A percentile compares a stretch with the other conserved stretches of the same genome.
Evolutionary conservation across 2,888 invertebrate genomes (phyloP).

Genomic region (Parochlus steinenii): DNA sequence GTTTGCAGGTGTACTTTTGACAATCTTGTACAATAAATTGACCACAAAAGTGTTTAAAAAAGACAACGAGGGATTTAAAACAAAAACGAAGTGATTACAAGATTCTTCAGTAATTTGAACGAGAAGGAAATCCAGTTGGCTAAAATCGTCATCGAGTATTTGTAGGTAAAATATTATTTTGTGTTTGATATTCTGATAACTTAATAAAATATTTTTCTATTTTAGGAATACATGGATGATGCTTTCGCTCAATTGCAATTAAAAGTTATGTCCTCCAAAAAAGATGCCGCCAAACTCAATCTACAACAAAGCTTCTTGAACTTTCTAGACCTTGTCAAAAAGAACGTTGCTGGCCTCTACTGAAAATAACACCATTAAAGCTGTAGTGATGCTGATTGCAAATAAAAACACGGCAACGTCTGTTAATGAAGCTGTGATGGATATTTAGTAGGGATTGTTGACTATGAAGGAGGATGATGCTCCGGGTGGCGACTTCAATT

Average conservation of each 20-base stretch:
- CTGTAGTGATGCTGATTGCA: constrained; percentile 53
- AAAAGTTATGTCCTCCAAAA: too few relatives aligned
- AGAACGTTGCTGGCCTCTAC: constrained; percentile 62
- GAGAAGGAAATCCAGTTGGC: constrained; percentile 21
- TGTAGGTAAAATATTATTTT: too few relatives aligned
- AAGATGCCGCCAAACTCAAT: constrained; percentile 18
- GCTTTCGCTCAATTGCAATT: constrained; percentile 34
- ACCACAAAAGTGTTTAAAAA: constrained; percentile 55
- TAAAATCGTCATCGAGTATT: too few relatives aligned
- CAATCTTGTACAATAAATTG: constrained; percentile 80
- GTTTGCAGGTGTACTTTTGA: constrained; percentile 57
- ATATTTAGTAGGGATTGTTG: constrained; percentile 57
- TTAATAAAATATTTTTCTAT: constrained; percentile 49
- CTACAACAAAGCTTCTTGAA: constrained; percentile 61
- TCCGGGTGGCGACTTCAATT: constrained; percentile 36
- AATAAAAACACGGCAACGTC: constrained; percentile 43
- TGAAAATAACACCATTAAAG: constrained; percentile 32
- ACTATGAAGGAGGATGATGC: constrained; percentile 44
- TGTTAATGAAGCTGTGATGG: constrained; percentile 52
- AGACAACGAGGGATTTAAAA: constrained; percentile 11
- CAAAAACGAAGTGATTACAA: constrained; percentile 9
- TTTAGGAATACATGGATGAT: too few relatives aligned
- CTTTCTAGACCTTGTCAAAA: constrained; percentile 54
- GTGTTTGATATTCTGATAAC: constrained; percentile 24
- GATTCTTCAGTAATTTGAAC: constrained; percentile 13